A percentile compares a stretch with the other conserved stretches of the same genome.
Conservation (phyloP, 1,140 invertebrate species). For the Calosoma granatense region DNA sequence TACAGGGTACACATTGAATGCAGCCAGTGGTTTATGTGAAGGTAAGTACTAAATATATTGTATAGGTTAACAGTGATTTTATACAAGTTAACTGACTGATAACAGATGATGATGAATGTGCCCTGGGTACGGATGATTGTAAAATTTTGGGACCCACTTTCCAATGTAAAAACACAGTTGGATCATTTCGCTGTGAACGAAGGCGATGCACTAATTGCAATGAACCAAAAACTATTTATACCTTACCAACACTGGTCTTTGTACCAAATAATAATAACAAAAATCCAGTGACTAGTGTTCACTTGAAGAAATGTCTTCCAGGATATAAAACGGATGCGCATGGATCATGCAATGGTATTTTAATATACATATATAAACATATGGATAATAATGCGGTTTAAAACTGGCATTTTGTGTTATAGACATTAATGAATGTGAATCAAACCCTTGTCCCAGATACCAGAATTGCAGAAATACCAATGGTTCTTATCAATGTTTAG, state of each 20-base stretch:
- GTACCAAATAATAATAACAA: too few species aligned
- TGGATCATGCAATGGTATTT: too few species aligned
- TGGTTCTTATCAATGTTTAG: slow-evolving; percentile 46
- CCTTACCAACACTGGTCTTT: background rate
- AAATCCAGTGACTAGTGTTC: slow-evolving; percentile 12
- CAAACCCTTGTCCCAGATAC: slow-evolving; percentile 32
- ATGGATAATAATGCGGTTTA: too few species aligned
- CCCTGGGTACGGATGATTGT: slow-evolving; percentile 72
- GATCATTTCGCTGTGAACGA: slow-evolving; percentile 65
- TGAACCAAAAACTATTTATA: background rate
- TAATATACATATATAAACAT: too few species aligned
- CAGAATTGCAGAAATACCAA: slow-evolving; percentile 45
- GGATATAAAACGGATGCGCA: slow-evolving; percentile 43
- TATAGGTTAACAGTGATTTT: slow-evolving; percentile 9
- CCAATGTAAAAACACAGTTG: slow-evolving; percentile 74
- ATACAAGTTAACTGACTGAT: background rate
- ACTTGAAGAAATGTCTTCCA: slow-evolving; percentile 33
- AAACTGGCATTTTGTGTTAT: too few species aligned
- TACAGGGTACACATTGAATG: slow-evolving; percentile 92
- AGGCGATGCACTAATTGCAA: slow-evolving; percentile 9
- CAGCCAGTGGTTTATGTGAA: slow-evolving; percentile 75
- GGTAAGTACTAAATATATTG: too few species aligned
- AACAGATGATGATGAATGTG: slow-evolving; percentile 88
- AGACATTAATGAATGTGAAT: slow-evolving; percentile 40
- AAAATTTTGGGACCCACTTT: slow-evolving; percentile 50